Conservation (phyloP, 2,113 vertebrate species). For the Myrmecophaga tridactyla region DNA sequence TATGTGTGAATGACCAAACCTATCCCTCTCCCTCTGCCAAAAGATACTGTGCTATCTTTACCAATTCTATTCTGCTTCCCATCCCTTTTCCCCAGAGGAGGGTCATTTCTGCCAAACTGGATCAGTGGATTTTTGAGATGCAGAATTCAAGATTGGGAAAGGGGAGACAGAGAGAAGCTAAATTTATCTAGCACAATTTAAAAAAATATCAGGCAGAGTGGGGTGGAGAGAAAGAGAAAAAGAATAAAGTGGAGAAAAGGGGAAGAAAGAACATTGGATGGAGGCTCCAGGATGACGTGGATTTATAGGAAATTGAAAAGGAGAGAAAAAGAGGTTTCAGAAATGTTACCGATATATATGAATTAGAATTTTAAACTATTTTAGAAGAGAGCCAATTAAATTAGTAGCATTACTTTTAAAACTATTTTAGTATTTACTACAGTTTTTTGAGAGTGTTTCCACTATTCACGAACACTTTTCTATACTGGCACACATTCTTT, state of each 20-base stretch:
- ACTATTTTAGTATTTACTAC: neutral
- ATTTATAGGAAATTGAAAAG: neutral
- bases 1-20: neutral
- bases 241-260: neutral
- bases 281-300: neutral
- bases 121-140: neutral
- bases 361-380: neutral
- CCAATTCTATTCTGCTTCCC: neutral
- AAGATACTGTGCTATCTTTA: neutral
- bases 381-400: neutral
- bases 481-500: neutral
- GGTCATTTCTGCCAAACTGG: neutral
- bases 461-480: neutral
- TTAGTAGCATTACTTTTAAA: slow-evolving; percentile 13
- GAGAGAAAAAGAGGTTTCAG: neutral
- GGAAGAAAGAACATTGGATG: neutral
- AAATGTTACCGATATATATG: neutral
- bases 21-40: neutral
- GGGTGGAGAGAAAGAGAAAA: neutral
- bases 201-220: neutral
- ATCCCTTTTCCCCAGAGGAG: neutral
- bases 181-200: neutral
- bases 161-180: neutral
- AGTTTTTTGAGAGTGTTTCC: neutral
- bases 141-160: neutral